A percentile compares a stretch with the other conserved stretches of the same genome.
Conservation (phyloP, 2,113 vertebrate species). For the Apistogramma diplotaenia region DNA sequence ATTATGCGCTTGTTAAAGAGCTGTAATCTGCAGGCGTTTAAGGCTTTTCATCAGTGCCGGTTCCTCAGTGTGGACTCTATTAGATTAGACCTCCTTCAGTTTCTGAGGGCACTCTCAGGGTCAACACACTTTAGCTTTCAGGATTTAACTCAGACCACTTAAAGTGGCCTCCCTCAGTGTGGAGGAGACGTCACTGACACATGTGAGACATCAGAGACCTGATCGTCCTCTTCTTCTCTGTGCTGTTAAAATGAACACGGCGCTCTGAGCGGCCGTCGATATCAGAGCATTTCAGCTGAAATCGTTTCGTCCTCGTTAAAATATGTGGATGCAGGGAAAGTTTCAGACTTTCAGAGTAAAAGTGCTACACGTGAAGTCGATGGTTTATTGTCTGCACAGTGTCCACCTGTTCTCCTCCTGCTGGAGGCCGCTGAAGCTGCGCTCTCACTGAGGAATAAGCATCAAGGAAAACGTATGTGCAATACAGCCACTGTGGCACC, state of each 20-base stretch:
- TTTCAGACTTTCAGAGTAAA: not conserved
- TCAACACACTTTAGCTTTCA: not conserved
- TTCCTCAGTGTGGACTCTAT: conserved; percentile 25
- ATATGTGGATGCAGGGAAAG: not conserved
- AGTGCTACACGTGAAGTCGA: not conserved
- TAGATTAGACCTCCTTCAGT: conserved; percentile 18
- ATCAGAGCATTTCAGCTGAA: not conserved
- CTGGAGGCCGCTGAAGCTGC: not conserved
- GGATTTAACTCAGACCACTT: not conserved
- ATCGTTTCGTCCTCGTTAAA: not conserved
- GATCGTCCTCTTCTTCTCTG: too few species aligned
- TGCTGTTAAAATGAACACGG: too few species aligned
- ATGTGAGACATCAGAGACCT: not conserved
- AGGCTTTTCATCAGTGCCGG: conserved; percentile 28
- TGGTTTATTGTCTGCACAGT: too few species aligned
- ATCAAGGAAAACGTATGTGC: too few species aligned
- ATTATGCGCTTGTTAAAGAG: conserved; percentile 24
- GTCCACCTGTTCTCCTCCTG: not conserved
- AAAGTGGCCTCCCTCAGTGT: not conserved
- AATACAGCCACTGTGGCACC: accelerated
- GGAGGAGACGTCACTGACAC: not conserved
- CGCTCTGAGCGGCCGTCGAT: too few species aligned
- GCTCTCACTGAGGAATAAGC: too few species aligned
- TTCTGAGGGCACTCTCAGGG: conserved; percentile 10
- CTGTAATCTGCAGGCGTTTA: conserved; percentile 17